A percentile compares a stretch with the other conserved stretches of the same genome.
phyloP scores from a whole-genome alignment of 2,797 vertebrate species.

The Coccyzus lansbergi region DNA sequence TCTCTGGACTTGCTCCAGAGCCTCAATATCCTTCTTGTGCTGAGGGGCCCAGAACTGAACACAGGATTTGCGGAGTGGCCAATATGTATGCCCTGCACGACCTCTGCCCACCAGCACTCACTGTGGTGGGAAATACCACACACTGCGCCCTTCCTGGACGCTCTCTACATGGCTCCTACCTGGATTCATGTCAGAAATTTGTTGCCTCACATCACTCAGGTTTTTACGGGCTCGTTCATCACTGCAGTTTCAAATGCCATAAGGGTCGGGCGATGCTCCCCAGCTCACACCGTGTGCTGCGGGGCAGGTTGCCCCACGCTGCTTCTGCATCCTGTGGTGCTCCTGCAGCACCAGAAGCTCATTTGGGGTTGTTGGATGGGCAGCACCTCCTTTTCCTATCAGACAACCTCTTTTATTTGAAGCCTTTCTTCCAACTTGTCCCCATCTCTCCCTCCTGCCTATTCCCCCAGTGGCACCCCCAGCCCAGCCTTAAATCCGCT shows the following conservation, averaged over 20 bases:
- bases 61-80: too few relatives aligned
- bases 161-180: too few relatives aligned
- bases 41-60: too few relatives aligned
- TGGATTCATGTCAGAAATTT: background rate
- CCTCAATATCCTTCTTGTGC: too few relatives aligned
- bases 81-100: background rate
- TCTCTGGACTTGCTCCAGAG: too few relatives aligned
- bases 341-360: background rate
- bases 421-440: background rate
- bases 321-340: background rate
- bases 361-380: background rate
- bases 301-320: background rate
- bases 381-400: background rate
- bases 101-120: background rate
- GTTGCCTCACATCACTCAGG: background rate
- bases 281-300: accelerated
- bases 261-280: background rate
- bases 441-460: background rate
- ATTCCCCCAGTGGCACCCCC: background rate
- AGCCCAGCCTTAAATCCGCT: background rate
- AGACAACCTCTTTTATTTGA: background rate
- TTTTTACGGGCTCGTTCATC: background rate
- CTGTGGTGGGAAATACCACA: background rate
- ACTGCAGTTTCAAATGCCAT: background rate
- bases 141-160: background rate